Conservation (phyloP, 2,113 vertebrate species). For the Phaetusa simplex region DNA sequence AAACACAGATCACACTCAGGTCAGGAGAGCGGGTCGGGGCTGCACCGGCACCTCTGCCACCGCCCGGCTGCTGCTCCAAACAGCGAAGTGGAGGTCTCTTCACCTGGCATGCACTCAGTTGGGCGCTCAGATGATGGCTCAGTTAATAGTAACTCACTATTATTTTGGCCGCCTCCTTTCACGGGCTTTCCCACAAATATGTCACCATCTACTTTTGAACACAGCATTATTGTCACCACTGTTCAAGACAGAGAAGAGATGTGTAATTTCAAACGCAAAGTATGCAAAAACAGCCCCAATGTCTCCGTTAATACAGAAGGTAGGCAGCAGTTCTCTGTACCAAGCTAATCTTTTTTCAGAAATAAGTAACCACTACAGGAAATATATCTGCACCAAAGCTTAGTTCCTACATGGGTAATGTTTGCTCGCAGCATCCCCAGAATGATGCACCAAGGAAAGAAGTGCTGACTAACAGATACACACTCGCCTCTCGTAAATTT, state of each 20-base stretch:
- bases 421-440: not conserved
- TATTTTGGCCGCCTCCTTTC: not conserved
- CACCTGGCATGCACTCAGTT: not conserved
- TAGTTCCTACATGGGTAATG: not conserved
- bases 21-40: not conserved
- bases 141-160: not conserved
- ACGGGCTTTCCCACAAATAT: not conserved
- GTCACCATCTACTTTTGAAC: not conserved
- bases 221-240: not conserved
- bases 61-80: not conserved
- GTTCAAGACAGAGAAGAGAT: not conserved
- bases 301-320: not conserved
- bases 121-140: not conserved
- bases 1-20: not conserved
- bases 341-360: not conserved
- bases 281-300: not conserved
- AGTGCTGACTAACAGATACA: not conserved
- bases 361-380: not conserved
- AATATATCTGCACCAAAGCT: not conserved
- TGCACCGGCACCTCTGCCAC: not conserved
- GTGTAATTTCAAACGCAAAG: not conserved
- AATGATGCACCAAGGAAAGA: not conserved
- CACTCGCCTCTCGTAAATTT: not conserved
- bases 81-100: not conserved
- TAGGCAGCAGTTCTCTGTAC: not conserved